phyloP scores from a whole-genome alignment of 2,113 vertebrate species.

The Dasypus novemcinctus region DNA sequence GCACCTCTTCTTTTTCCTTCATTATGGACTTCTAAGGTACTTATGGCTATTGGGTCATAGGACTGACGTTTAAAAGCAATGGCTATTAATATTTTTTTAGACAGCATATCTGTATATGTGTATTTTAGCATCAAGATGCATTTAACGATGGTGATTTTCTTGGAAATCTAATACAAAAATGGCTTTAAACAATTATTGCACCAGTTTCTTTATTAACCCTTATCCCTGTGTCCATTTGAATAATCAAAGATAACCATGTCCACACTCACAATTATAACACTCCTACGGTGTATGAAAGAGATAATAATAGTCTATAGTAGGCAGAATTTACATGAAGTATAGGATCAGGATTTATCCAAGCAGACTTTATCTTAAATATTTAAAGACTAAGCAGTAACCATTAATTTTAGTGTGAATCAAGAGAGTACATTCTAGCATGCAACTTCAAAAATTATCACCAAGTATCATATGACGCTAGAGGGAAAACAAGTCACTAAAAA shows the following conservation, averaged over 20 bases:
- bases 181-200: constrained; percentile 9
- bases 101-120: background rate
- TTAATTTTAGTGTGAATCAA: constrained; percentile 73
- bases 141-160: background rate
- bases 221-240: constrained; percentile 16
- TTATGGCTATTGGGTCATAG: background rate
- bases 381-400: constrained; percentile 69
- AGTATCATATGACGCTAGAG: constrained; percentile 22
- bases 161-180: constrained; percentile 20
- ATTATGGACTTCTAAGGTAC: background rate
- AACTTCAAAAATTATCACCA: constrained; percentile 59
- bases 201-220: constrained; percentile 16
- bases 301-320: constrained; percentile 32
- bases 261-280: constrained; percentile 26
- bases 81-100: background rate
- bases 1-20: background rate
- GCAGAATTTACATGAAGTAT: constrained; percentile 55
- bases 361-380: constrained; percentile 78
- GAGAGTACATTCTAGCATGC: constrained; percentile 61
- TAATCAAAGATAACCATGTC: constrained; percentile 14
- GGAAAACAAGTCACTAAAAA: constrained; percentile 51
- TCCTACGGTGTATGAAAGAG: constrained; percentile 15
- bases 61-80: background rate
- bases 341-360: constrained; percentile 57
- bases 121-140: background rate